These are phyloP conservation scores for Schrankia costaestrigalis DNA, from an alignment of 2,888 invertebrate species.

Conservation along the genomic window DNA sequence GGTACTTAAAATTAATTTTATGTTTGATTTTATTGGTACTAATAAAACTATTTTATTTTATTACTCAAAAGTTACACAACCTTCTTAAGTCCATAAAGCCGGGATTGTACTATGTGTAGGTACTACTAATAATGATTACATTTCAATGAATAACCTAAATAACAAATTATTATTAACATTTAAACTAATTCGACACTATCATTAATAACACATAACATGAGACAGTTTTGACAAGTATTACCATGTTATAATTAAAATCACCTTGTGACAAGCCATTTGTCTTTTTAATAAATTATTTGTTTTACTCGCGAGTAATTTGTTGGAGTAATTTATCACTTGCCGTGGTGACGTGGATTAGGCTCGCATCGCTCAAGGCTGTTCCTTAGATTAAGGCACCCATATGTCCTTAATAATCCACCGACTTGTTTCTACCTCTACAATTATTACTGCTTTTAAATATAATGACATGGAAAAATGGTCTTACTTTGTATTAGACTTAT, in stretches of 20 bases:
- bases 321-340: conserved; percentile 66
- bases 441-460: background rate
- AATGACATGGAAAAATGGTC: conserved; percentile 1
- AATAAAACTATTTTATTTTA: too few relatives aligned
- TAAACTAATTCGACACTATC: conserved; percentile 7
- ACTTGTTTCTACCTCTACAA: conserved; percentile 3
- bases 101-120: too few relatives aligned
- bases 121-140: too few relatives aligned
- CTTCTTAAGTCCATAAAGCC: too few relatives aligned
- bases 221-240: conserved; percentile 35
- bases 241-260: conserved; percentile 58
- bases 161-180: conserved; percentile 8
- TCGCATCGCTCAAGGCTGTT: conserved; percentile 49
- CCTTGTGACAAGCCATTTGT: conserved; percentile 54
- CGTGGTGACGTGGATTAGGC: conserved; percentile 57
- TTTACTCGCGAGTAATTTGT: conserved; percentile 67
- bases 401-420: conserved; percentile 18
- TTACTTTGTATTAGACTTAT: too few relatives aligned
- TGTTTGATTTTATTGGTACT: too few relatives aligned
- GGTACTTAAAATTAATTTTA: too few relatives aligned
- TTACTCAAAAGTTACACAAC: too few relatives aligned
- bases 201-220: conserved; percentile 16
- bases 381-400: conserved; percentile 45
- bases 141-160: too few relatives aligned
- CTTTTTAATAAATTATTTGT: conserved; percentile 71